Conservation (phyloP, 2,797 vertebrate species). For the Eurystomus glaucurus region DNA sequence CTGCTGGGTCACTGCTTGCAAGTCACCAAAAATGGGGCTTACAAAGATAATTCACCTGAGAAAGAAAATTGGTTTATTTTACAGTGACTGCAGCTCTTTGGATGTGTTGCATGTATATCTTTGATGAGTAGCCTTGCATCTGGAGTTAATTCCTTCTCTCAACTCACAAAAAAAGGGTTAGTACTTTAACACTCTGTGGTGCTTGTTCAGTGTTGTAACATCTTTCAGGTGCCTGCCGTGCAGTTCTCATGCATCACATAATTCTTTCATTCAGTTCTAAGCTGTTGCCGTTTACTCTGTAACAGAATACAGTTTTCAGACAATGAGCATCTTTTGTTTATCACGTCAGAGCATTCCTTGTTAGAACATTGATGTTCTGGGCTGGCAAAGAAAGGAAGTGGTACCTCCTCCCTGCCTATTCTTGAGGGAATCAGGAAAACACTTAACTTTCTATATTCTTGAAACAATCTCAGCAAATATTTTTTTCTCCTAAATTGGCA, state of each 20-base stretch:
- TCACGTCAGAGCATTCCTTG: neutral
- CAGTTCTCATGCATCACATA: neutral
- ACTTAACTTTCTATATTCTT: neutral
- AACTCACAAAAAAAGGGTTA: neutral
- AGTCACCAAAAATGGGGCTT: neutral
- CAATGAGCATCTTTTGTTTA: neutral
- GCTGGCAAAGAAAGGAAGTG: neutral
- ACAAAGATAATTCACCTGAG: neutral
- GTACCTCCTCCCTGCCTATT: neutral
- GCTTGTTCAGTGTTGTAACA: neutral
- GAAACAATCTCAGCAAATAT: neutral
- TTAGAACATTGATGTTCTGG: neutral
- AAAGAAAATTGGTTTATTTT: neutral
- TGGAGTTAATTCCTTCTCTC: neutral
- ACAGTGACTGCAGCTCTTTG: neutral
- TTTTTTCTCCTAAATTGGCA: neutral
- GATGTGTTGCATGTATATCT: neutral
- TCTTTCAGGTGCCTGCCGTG: neutral
- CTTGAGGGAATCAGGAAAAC: neutral
- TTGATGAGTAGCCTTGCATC: neutral
- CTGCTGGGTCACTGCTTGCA: neutral
- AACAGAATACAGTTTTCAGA: neutral
- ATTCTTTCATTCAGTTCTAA: neutral
- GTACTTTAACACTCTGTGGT: neutral
- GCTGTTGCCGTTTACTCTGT: neutral